Percentiles rank a stretch among this genome's conserved stretches.
phyloP scores from a whole-genome alignment of 2,888 invertebrate species.

The Drosophila borborema region DNA sequence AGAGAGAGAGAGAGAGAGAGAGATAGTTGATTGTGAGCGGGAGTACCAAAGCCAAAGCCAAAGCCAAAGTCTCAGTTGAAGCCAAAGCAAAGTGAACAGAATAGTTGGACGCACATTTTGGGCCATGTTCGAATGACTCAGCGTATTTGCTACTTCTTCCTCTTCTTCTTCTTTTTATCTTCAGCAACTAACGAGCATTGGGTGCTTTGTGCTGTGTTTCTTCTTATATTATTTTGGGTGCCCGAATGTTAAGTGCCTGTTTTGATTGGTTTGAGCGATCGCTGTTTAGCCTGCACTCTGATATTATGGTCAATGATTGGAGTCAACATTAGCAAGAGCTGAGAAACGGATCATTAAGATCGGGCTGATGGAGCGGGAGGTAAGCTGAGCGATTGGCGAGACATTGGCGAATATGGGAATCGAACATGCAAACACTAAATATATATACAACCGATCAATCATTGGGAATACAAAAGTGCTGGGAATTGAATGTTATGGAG shows the following conservation, averaged over 20 bases:
- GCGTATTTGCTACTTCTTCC: slow-evolving; percentile 32
- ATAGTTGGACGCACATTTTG: slow-evolving; percentile 23
- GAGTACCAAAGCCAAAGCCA: slow-evolving; percentile 1
- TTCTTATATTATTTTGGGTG: slow-evolving; percentile 32
- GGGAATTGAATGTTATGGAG: neutral
- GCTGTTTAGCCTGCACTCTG: slow-evolving; percentile 28
- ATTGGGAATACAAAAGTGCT: neutral
- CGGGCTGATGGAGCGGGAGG: neutral
- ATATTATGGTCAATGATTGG: slow-evolving; percentile 55
- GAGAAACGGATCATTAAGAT: slow-evolving; percentile 30
- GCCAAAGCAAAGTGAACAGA: slow-evolving; percentile 14
- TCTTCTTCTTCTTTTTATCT: neutral
- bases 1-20: neutral
- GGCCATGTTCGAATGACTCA: slow-evolving; percentile 49
- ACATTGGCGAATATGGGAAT: slow-evolving; percentile 20
- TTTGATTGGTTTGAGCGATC: slow-evolving; percentile 68
- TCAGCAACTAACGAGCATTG: slow-evolving; percentile 22
- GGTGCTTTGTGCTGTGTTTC: slow-evolving; percentile 12
- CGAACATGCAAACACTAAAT: slow-evolving; percentile 14
- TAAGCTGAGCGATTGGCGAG: neutral
- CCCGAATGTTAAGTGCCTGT: slow-evolving; percentile 76
- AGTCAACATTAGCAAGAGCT: slow-evolving; percentile 24
- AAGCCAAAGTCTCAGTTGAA: neutral
- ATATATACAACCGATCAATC: slow-evolving; percentile 20
- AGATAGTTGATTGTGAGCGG: slow-evolving; percentile 54